Evolutionary conservation across 2,113 vertebrate genomes (phyloP).

Genomic region (Antechinus stuartii): DNA sequence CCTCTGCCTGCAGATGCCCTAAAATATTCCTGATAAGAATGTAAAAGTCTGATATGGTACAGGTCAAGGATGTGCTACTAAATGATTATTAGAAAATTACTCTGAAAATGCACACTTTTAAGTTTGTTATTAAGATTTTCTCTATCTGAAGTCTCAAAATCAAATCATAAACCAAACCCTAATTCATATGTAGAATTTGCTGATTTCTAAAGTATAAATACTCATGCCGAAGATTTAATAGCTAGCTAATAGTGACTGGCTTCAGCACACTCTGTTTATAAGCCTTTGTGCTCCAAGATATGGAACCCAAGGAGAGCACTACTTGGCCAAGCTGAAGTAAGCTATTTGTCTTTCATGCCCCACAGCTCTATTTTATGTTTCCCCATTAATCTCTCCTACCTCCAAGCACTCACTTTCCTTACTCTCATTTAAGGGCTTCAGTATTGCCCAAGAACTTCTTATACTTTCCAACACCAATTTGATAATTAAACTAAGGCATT

Average conservation of each 20-base stretch:
- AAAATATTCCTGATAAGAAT: slow-evolving; percentile 16
- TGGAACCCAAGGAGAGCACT: not conserved
- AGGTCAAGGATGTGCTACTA: not conserved
- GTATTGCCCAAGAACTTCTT: not conserved
- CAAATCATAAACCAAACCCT: not conserved
- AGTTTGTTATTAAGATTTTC: not conserved
- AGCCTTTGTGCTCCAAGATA: not conserved
- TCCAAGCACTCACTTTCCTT: not conserved
- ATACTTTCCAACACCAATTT: not conserved
- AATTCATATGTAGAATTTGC: not conserved
- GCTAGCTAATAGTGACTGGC: not conserved
- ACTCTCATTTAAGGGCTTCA: not conserved
- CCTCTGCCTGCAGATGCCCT: not conserved
- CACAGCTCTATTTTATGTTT: not conserved
- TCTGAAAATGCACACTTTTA: not conserved
- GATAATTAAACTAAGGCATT: not conserved
- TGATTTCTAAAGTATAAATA: not conserved
- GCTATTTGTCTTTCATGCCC: not conserved
- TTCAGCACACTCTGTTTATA: not conserved
- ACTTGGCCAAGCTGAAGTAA: not conserved
- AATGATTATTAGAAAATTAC: not conserved
- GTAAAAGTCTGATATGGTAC: not conserved
- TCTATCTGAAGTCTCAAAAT: not conserved
- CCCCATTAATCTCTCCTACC: not conserved
- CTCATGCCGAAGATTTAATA: not conserved